phyloP scores from a whole-genome alignment of 2,797 vertebrate species.

The Eulemur coronatus region DNA sequence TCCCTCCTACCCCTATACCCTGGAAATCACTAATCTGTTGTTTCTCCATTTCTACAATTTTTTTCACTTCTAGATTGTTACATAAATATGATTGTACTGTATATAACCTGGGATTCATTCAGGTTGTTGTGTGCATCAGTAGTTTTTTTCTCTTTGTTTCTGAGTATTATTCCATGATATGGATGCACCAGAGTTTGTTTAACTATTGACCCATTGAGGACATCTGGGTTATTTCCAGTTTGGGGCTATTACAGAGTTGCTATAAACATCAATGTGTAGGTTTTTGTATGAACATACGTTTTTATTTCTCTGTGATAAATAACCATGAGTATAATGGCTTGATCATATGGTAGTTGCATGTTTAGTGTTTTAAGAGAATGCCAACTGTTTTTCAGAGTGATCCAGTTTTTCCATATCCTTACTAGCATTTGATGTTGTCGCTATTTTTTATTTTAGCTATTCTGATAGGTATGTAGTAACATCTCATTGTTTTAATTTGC shows the following conservation, averaged over 20 bases:
- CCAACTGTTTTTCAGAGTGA: background rate
- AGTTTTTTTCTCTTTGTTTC: background rate
- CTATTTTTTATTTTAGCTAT: background rate
- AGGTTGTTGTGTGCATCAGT: background rate
- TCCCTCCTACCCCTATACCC: background rate
- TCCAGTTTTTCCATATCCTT: background rate
- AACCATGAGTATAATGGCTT: background rate
- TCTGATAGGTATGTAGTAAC: background rate
- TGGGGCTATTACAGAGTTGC: background rate
- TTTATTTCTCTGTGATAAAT: background rate
- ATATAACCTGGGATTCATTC: background rate
- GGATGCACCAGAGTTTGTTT: background rate
- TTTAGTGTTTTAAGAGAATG: background rate
- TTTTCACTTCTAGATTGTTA: background rate
- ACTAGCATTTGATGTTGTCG: background rate
- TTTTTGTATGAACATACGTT: background rate
- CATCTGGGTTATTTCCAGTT: background rate
- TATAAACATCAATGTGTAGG: background rate
- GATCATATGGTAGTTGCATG: background rate
- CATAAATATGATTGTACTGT: background rate
- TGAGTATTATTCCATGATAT: background rate
- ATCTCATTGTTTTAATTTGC: background rate
- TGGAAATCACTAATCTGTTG: background rate
- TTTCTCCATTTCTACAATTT: background rate
- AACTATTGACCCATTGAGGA: background rate